phyloP scores from a whole-genome alignment of 2,797 vertebrate genomes.

The Gobio occitaniae region DNA sequence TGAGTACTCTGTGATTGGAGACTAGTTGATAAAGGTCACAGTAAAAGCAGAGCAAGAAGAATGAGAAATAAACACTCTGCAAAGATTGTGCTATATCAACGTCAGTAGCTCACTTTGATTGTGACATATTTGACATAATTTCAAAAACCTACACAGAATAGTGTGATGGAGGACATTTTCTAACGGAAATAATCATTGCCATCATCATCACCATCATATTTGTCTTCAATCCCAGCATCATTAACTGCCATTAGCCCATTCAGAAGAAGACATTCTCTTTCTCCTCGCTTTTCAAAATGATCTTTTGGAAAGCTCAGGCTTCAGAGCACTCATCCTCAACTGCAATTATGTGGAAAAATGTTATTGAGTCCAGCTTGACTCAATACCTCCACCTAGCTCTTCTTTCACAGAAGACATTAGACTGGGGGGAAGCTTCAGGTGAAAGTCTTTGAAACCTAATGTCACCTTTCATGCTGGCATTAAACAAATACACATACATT shows the following conservation, averaged over 20 bases:
- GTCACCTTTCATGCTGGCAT: constrained; percentile 37
- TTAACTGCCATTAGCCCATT: constrained; percentile 52
- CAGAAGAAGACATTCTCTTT: constrained; percentile 26
- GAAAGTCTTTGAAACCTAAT: constrained; percentile 31
- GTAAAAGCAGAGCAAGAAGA: constrained; percentile 10
- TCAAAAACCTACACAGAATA: constrained; percentile 6
- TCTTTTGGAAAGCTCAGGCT: constrained; percentile 18
- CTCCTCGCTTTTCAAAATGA: constrained; percentile 30
- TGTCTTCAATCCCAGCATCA: constrained; percentile 36
- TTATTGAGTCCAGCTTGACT: constrained; percentile 60
- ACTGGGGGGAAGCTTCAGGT: constrained; percentile 25
- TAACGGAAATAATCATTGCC: constrained; percentile 24
- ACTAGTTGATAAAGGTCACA: neutral
- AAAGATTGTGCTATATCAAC: neutral
- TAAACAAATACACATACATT: constrained; percentile 20
- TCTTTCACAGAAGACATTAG: constrained; percentile 58
- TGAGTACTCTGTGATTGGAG: constrained; percentile 8
- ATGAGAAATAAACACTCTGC: neutral
- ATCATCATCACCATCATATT: constrained; percentile 32
- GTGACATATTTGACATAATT: neutral
- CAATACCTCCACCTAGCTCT: constrained; percentile 74
- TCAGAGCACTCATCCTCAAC: constrained; percentile 36
- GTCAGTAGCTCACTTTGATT: constrained; percentile 23
- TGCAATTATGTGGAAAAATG: constrained; percentile 60
- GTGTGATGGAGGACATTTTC: constrained; percentile 22